Evolutionary conservation across 2,113 vertebrate species (phyloP).

Genomic region (Nibea coibor): DNA sequence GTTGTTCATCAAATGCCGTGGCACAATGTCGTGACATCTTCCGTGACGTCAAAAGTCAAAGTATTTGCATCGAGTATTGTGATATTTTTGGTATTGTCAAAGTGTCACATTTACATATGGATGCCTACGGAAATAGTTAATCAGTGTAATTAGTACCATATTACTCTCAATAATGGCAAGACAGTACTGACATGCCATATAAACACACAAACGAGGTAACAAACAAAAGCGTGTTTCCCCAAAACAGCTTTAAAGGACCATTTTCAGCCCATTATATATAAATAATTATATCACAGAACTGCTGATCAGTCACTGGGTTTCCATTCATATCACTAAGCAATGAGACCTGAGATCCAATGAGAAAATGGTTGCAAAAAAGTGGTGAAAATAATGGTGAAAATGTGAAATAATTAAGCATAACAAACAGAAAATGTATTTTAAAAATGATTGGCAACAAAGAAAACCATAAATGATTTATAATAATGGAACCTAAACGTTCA

Average conservation of each 20-base stretch:
- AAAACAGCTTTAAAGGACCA: not conserved
- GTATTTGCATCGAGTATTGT: slow-evolving; percentile 12
- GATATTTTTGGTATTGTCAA: slow-evolving; percentile 22
- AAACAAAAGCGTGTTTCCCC: not conserved
- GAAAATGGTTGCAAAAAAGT: not conserved
- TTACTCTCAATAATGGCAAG: not conserved
- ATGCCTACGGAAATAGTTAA: not conserved
- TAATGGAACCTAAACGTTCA: not conserved
- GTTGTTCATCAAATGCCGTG: not conserved
- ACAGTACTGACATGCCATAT: not conserved
- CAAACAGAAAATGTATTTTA: not conserved
- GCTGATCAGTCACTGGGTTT: slow-evolving; percentile 3
- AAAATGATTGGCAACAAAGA: slow-evolving; percentile 9
- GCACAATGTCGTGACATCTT: slow-evolving; percentile 9
- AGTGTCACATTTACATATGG: slow-evolving; percentile 8
- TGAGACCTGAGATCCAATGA: not conserved
- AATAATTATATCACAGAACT: not conserved
- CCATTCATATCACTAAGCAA: not conserved
- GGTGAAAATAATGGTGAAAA: not conserved
- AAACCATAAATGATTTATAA: not conserved
- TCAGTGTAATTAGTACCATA: not conserved
- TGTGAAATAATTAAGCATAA: not conserved
- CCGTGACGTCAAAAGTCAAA: slow-evolving; percentile 7
- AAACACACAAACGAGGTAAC: not conserved
- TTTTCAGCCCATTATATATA: slow-evolving; percentile 4